Percentiles rank a stretch among this genome's conserved stretches.
These are phyloP conservation scores for Astropecten irregularis DNA, from an alignment of 53 echinoderm and acorn worm genomes.

Conservation along the genomic window DNA sequence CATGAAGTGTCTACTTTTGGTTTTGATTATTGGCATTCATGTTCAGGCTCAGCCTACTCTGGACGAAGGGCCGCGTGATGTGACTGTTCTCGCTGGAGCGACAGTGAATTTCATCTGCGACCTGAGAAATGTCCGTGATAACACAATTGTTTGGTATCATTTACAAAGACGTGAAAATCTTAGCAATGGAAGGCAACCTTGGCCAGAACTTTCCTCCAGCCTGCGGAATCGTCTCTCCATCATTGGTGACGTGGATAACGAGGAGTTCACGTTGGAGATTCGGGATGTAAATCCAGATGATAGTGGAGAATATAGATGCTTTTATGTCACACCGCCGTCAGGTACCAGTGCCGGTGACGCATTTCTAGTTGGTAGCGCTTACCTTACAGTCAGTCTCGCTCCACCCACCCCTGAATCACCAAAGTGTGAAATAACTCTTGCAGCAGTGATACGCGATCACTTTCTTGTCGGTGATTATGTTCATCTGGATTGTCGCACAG, in stretches of 20 bases:
- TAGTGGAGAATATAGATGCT: too few relatives aligned
- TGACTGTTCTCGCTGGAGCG: background rate
- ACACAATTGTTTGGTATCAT: background rate
- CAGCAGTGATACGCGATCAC: background rate
- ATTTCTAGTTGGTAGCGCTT: background rate
- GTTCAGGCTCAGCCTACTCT: background rate
- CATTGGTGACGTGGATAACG: background rate
- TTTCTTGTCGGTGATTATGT: background rate
- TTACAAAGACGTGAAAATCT: too few relatives aligned
- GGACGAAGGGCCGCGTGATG: conserved; percentile 1
- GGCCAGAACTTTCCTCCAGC: too few relatives aligned
- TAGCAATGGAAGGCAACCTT: too few relatives aligned
- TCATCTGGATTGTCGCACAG: background rate
- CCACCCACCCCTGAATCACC: background rate
- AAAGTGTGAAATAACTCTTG: background rate
- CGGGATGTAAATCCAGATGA: too few relatives aligned
- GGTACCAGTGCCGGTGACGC: background rate
- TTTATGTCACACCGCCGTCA: too few relatives aligned
- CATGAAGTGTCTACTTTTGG: background rate
- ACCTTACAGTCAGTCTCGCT: background rate
- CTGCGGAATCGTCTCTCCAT: background rate
- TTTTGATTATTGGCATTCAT: background rate
- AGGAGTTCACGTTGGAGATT: too few relatives aligned
- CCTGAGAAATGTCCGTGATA: background rate
- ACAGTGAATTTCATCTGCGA: conserved; percentile 28